Conservation (phyloP, 2,797 vertebrate species). For the Lepilemur septentrionalis region DNA sequence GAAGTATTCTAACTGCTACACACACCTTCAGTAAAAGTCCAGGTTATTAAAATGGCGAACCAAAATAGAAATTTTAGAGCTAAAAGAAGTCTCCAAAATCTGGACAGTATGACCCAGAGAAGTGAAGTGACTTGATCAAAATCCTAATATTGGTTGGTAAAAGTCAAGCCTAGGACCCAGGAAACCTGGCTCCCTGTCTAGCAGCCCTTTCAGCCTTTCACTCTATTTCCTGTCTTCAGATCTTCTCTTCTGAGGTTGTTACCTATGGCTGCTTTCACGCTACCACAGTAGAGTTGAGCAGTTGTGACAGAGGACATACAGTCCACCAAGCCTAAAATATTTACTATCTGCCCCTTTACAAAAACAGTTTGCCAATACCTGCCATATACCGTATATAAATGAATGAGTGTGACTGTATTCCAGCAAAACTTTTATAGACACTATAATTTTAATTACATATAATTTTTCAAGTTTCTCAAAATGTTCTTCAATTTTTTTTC, state of each 20-base stretch:
- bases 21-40: neutral
- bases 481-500: neutral
- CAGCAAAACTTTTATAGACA: neutral
- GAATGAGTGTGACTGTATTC: neutral
- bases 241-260: neutral
- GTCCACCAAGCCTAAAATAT: neutral
- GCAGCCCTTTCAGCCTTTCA: neutral
- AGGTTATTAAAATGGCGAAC: neutral
- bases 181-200: neutral
- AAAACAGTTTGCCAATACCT: neutral
- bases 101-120: conserved; percentile 18
- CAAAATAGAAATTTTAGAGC: conserved; percentile 3
- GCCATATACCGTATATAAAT: neutral
- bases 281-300: neutral
- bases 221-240: neutral
- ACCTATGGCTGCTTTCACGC: neutral
- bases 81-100: conserved; percentile 42
- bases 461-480: conserved; percentile 43
- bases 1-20: neutral
- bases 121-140: neutral
- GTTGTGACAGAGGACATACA: neutral
- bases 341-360: neutral
- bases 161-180: neutral
- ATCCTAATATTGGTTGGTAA: neutral
- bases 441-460: neutral